Base-by-base conservation (phyloP, 1,140 invertebrate species). In the Heliothis subflexa region DNA sequence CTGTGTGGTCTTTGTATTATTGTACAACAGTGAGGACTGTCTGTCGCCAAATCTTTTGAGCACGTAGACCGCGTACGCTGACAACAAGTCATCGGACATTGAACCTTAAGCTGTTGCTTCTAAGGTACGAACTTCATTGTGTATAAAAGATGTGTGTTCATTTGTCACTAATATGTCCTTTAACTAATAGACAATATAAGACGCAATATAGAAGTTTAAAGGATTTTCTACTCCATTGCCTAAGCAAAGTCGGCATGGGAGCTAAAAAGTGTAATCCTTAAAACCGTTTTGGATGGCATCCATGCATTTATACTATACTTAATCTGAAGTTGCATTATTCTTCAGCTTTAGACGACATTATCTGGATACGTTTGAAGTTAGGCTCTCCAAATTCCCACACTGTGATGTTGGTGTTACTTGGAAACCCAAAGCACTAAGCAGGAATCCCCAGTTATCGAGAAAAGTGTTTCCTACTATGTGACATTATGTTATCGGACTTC, bases 1-100 rank as follows among this genome's bases (percentile, higher is more conserved):
- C 4, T 70, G 49, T 40, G 66, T 70, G 66, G 66, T 70, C 66
- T 70, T 70, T 70, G 66, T 70, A 16, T 9, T 40, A 68, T 68
- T 68, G 64, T 68, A 52, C 47, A 68, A 68, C 47, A 13, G 33
- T 40, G 21, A 68, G 10, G 45, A 68, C 21, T 68, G 64, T 68
- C 47, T 68, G 64, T 68, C 47, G 64, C 47, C 64, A 25, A 47
- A 18, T 68, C 64, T 50, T 14, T 68, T 18, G 16, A 68, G 16
- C 16, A 47, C 11, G 5, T 25, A 10, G 49, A 18, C 66, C 18
- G 66, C 49, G 49, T 16, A 52, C 33, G 47, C 47, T 52, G 64
- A 10, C 1, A 2, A 21, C 16, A 5, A 13, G 9, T 4, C 18
- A 28, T 10, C 10, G 10, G 10, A 50, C 11, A 13, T 4, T 28